Conservation (phyloP, 2,888 invertebrate genomes). For the Kuschelorhynchus macadamiae region DNA sequence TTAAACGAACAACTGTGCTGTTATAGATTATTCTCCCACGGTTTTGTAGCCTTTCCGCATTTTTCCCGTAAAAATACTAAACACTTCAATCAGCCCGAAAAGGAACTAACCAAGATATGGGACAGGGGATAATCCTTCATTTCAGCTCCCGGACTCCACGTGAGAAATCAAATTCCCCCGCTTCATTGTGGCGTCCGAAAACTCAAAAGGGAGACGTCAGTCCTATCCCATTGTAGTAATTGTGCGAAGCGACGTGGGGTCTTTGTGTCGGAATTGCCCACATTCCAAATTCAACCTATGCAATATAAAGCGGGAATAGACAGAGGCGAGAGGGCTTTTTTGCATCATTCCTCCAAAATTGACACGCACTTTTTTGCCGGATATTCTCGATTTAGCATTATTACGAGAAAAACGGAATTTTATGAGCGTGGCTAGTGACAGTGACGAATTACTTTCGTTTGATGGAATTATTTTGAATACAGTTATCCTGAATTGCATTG, state of each 20-base stretch:
- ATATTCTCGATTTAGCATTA: no score
- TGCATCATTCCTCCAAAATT: constrained; percentile 1
- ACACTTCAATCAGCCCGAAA: constrained; percentile 6
- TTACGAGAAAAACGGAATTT: no score
- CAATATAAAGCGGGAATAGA: constrained; percentile 62
- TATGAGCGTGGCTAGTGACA: no score
- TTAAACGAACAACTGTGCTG: no score
- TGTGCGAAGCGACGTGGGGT: constrained; percentile 62
- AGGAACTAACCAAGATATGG: constrained; percentile 24
- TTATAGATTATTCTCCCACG: no score
- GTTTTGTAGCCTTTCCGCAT: no score
- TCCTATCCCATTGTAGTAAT: constrained; percentile 58
- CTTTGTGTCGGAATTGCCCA: constrained; percentile 64
- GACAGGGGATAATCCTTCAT: constrained; percentile 24
- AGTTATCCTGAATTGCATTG: no score
- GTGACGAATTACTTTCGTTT: no score
- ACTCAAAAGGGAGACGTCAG: constrained; percentile 42
- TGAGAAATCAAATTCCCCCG: constrained; percentile 37
- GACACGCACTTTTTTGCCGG: constrained; percentile 2
- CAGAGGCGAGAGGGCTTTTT: constrained; percentile 30
- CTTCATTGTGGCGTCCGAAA: constrained; percentile 35
- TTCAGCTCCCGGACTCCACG: constrained; percentile 22
- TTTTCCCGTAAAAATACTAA: background rate
- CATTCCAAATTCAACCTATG: constrained; percentile 62
- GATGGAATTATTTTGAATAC: no score